Evolutionary conservation across 2,113 vertebrate genomes (phyloP).

Genomic region (Strix aluco): DNA sequence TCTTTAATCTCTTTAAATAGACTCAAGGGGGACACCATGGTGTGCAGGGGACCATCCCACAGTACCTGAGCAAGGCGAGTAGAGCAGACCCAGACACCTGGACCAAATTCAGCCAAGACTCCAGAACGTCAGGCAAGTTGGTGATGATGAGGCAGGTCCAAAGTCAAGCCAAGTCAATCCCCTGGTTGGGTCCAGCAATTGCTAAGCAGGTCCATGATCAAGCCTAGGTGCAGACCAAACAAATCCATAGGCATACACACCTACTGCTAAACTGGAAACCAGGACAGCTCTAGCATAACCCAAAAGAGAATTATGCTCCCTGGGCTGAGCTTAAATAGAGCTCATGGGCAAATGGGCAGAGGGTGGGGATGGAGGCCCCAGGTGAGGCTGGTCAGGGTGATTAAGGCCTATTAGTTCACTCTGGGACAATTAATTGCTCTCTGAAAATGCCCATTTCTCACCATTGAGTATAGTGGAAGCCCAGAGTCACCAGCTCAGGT

Average conservation of each 20-base stretch:
- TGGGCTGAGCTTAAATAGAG: not conserved
- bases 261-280: not conserved
- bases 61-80: not conserved
- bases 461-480: not conserved
- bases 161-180: not conserved
- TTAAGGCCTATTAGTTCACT: not conserved
- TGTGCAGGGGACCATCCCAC: not conserved
- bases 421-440: not conserved
- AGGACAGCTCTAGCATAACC: not conserved
- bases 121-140: not conserved
- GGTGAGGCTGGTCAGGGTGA: not conserved
- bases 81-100: not conserved
- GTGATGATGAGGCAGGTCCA: not conserved
- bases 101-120: not conserved
- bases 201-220: not conserved
- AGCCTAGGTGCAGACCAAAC: not conserved
- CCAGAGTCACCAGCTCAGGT: not conserved
- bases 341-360: not conserved
- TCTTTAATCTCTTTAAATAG: not conserved
- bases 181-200: too few species aligned
- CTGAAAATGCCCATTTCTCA: not conserved
- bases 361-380: not conserved
- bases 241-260: rapidly evolving
- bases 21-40: not conserved
- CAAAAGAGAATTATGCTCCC: rapidly evolving